These are phyloP conservation scores for Hypena proboscidalis DNA, from an alignment of 2,888 invertebrate genomes.

Conservation along the genomic window DNA sequence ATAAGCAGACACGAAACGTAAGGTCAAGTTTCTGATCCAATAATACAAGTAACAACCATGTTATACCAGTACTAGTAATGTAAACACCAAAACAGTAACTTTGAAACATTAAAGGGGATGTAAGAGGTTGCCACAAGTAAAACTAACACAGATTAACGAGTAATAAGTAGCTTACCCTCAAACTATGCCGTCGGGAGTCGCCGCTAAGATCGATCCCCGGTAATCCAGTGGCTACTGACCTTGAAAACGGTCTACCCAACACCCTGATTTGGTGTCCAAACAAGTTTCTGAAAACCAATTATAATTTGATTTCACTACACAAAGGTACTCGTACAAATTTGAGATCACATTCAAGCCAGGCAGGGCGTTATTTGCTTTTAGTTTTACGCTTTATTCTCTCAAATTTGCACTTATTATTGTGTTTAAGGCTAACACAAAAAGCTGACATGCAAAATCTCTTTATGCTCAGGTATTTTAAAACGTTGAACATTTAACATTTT, in stretches of 20 bases:
- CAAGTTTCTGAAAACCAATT: slow-evolving; percentile 85
- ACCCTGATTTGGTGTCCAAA: slow-evolving; percentile 87
- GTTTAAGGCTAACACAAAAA: slow-evolving; percentile 76
- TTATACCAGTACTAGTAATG: too few species aligned
- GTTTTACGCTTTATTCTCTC: slow-evolving; percentile 48
- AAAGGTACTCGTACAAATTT: slow-evolving; percentile 54
- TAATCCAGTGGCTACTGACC: slow-evolving; percentile 86
- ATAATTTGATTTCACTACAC: slow-evolving; percentile 61
- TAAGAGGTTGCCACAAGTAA: background rate
- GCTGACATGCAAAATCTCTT: slow-evolving; percentile 77
- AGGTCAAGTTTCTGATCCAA: too few species aligned
- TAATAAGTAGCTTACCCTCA: slow-evolving; percentile 75
- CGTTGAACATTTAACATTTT: slow-evolving; percentile 34
- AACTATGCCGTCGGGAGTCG: slow-evolving; percentile 84
- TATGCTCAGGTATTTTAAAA: slow-evolving; percentile 44
- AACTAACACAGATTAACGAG: slow-evolving; percentile 18
- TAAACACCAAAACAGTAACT: background rate
- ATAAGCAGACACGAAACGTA: too few species aligned
- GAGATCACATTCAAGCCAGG: slow-evolving; percentile 70
- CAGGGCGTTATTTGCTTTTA: slow-evolving; percentile 62
- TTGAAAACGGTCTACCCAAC: slow-evolving; percentile 87
- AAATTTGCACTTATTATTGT: slow-evolving; percentile 62
- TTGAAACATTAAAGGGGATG: background rate
- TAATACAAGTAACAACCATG: too few species aligned
- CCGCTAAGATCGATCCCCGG: slow-evolving; percentile 80